phyloP scores from a whole-genome alignment of 2,113 vertebrate species.

The Phalacrocorax brasilianus region DNA sequence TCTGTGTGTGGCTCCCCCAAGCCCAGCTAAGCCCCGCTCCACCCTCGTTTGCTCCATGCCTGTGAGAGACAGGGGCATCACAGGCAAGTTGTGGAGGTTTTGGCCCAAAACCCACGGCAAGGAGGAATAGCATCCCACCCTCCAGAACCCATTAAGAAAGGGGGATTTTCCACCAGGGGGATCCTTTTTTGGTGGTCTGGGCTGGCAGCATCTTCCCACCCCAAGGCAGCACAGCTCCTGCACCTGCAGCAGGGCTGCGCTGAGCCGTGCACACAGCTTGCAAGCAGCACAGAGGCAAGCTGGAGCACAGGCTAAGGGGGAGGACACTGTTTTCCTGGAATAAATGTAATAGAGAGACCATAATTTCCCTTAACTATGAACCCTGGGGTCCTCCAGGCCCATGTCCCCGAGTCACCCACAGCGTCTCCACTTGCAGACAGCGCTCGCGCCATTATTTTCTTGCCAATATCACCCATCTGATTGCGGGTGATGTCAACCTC shows the following conservation, averaged over 20 bases:
- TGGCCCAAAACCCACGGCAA: rapidly evolving
- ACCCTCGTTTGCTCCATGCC: rapidly evolving
- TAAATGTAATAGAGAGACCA: background rate
- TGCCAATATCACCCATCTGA: background rate
- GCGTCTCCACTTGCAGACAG: background rate
- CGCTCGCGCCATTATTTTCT: rapidly evolving
- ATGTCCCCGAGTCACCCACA: rapidly evolving
- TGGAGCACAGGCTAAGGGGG: background rate
- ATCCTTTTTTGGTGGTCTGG: background rate
- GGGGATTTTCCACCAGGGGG: background rate
- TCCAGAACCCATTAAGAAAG: background rate
- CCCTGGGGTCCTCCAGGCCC: background rate
- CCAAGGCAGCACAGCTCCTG: background rate
- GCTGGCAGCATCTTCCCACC: background rate
- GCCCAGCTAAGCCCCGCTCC: rapidly evolving
- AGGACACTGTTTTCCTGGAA: background rate
- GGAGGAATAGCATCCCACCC: background rate
- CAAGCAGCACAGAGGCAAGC: background rate
- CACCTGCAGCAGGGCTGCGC: background rate
- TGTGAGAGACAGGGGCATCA: rapidly evolving
- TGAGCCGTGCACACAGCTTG: rapidly evolving
- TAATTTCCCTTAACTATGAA: background rate
- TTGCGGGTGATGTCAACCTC: rapidly evolving
- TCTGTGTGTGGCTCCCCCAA: background rate
- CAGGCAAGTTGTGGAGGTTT: background rate